Conservation (phyloP, 2,797 vertebrate species). For the Takifugu rubripes region DNA sequence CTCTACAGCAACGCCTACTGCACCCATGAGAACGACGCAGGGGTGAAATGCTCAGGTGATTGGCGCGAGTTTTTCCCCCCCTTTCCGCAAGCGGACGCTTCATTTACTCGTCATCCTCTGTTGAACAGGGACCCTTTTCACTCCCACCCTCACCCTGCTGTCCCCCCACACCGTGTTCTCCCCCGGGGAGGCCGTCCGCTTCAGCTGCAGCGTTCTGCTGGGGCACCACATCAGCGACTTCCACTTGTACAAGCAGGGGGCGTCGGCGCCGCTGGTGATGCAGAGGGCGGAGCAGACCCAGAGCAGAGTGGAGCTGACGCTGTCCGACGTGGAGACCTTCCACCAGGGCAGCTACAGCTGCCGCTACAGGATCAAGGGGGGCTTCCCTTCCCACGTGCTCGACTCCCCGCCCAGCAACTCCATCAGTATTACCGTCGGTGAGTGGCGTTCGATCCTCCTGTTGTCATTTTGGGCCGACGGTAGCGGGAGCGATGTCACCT, state of each 20-base stretch:
- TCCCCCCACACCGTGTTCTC: slow-evolving; percentile 69
- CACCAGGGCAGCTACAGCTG: slow-evolving; percentile 79
- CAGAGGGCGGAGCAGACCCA: slow-evolving; percentile 70
- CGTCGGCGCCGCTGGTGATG: slow-evolving; percentile 70
- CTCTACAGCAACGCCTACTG: slow-evolving; percentile 57
- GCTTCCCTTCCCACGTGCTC: slow-evolving; percentile 55
- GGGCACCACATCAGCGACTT: slow-evolving; percentile 71
- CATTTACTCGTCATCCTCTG: background rate
- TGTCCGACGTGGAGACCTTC: slow-evolving; percentile 68
- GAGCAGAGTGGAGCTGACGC: slow-evolving; percentile 64
- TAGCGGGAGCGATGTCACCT: background rate
- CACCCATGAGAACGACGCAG: slow-evolving; percentile 65
- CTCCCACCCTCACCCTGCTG: slow-evolving; percentile 70
- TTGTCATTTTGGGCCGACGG: background rate
- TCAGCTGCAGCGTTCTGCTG: slow-evolving; percentile 67
- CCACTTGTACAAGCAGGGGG: slow-evolving; percentile 71
- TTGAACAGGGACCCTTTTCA: slow-evolving; percentile 62
- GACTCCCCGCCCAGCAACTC: slow-evolving; percentile 72
- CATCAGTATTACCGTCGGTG: slow-evolving; percentile 78
- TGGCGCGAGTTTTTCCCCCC: background rate
- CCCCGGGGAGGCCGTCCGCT: slow-evolving; percentile 70
- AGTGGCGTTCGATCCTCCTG: slow-evolving; percentile 34
- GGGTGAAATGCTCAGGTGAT: slow-evolving; percentile 77
- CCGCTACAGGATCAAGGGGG: slow-evolving; percentile 66
- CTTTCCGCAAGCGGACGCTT: background rate